Evolutionary conservation across 2,888 invertebrate genomes (phyloP).

Genomic region (Pinctada fucata): DNA sequence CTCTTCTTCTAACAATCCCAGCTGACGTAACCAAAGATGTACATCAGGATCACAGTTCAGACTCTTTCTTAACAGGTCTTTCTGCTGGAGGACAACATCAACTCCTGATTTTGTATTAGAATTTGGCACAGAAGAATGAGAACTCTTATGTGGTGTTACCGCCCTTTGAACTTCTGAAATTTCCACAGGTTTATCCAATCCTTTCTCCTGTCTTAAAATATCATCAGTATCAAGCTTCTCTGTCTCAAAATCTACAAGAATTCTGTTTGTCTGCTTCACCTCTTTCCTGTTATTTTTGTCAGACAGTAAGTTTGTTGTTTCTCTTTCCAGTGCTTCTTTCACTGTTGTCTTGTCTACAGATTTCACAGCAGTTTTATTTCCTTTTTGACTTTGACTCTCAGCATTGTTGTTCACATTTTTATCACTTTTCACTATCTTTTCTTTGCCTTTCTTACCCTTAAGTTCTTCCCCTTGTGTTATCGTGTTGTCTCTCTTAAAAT

Average conservation of each 20-base stretch:
- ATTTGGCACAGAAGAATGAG: background rate
- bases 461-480: background rate
- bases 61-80: background rate
- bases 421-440: background rate
- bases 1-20: constrained; percentile 61
- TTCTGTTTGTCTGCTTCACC: constrained; percentile 18
- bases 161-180: no score
- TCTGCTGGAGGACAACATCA: background rate
- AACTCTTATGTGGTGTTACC: background rate
- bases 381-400: background rate
- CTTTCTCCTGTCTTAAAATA: background rate
- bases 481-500: background rate
- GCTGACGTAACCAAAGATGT: constrained; percentile 58
- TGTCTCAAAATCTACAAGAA: constrained; percentile 7
- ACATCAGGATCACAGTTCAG: constrained; percentile 60
- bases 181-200: background rate
- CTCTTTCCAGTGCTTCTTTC: background rate
- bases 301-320: background rate
- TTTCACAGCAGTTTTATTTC: background rate
- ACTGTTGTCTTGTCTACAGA: background rate
- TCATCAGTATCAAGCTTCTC: constrained; percentile 9
- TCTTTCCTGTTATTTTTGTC: constrained; percentile 25
- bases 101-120: background rate
- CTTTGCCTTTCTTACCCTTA: constrained; percentile 18
- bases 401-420: constrained; percentile 4